A percentile compares a stretch with the other conserved stretches of the same genome.
phyloP scores from a whole-genome alignment of 2,797 vertebrate species.

The Paratrypauchen microcephalus region DNA sequence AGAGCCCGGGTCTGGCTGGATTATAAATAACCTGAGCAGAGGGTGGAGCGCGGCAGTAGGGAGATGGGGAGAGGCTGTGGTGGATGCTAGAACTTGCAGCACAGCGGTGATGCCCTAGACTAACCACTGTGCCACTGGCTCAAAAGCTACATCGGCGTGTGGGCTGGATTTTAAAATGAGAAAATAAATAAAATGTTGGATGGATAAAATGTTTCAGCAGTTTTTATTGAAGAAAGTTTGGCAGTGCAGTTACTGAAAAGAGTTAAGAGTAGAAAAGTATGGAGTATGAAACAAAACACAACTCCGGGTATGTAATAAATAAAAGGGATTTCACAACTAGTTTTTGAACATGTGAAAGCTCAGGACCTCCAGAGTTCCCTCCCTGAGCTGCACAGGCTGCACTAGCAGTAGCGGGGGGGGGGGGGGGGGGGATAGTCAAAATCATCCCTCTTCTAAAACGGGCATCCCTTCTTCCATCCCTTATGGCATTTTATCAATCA shows the following conservation, averaged over 20 bases:
- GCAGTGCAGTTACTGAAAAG: not conserved
- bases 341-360: too few species aligned
- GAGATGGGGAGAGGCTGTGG: conserved; percentile 73
- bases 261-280: not conserved
- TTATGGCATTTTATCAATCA: too few species aligned
- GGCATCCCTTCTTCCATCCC: too few species aligned
- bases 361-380: too few species aligned
- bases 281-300: not conserved
- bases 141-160: conserved; percentile 47
- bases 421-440: too few species aligned
- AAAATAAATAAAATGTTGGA: not conserved
- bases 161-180: conserved; percentile 21
- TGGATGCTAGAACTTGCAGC: conserved; percentile 75
- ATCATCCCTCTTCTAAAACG: too few species aligned
- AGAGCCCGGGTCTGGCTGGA: conserved; percentile 72
- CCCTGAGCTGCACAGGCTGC: too few species aligned
- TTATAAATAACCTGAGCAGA: conserved; percentile 82
- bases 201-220: not conserved
- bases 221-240: not conserved
- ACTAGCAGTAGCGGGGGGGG: too few species aligned
- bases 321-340: not conserved
- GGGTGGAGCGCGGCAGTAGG: conserved; percentile 66
- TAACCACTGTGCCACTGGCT: conserved; percentile 57
- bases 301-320: not conserved
- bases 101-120: conserved; percentile 67